Conservation (phyloP, 2,797 vertebrate genomes). For the Phoeniculus purpureus region DNA sequence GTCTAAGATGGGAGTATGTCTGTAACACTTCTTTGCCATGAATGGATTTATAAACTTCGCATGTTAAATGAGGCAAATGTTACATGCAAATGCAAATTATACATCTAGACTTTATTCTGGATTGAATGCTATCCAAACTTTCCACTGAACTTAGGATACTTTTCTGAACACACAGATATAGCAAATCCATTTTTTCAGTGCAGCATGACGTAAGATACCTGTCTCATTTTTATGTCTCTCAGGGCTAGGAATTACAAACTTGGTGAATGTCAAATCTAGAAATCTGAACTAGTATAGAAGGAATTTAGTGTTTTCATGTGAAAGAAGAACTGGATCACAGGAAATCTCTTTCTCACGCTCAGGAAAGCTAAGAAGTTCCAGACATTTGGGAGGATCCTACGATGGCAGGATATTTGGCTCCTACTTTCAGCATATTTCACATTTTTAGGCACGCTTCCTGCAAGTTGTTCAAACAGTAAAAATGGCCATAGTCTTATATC, state of each 20-base stretch:
- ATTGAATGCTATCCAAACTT: neutral
- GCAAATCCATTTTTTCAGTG: neutral
- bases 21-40: neutral
- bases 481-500: neutral
- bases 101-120: neutral
- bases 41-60: neutral
- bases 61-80: neutral
- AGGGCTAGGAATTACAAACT: neutral
- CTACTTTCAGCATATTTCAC: slow-evolving; percentile 49
- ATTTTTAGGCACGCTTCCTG: slow-evolving; percentile 58
- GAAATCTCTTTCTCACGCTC: neutral
- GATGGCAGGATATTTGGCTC: slow-evolving; percentile 50
- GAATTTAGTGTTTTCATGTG: neutral
- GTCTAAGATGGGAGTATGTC: neutral
- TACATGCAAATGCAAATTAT: neutral
- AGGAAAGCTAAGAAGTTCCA: slow-evolving; percentile 51
- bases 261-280: neutral
- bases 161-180: neutral
- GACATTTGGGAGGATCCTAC: slow-evolving; percentile 20
- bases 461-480: neutral
- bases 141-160: neutral
- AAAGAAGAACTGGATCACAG: neutral
- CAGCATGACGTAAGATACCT: neutral
- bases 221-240: neutral
- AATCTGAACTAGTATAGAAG: neutral